Evolutionary conservation across 2,888 invertebrate genomes (phyloP), one percentile per base, ranked within the genome.

Genomic region (Amphimallon solstitiale): DNA sequence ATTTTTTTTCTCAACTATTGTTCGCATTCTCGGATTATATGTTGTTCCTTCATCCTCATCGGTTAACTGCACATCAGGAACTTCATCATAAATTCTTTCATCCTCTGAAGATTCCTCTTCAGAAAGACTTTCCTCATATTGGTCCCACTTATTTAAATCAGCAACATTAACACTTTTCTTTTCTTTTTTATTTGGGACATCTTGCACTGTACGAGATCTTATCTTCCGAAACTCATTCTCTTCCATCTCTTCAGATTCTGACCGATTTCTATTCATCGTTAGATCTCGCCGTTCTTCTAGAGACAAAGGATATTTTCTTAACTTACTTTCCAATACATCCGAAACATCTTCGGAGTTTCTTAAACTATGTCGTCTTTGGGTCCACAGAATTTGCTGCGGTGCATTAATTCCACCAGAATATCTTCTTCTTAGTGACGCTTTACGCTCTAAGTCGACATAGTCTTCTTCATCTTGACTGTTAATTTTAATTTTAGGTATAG

Each of bases 21-120:
- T 73, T 83, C 88, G 88, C 67, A 84, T 85, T 70, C 88, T 84
- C 0, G 91, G 91, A 80, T 90, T 89, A 77, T 91, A 91, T 0
- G 90, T 89, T 56, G 88, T 86, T 71, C 89, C 85, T 73, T 91
- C 90, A 34, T 86, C 86, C 19, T 81, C 81, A 66, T 75, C 71
- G 61, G 66, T 5, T 70, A 65, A 67, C 59, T 71, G 56, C 48
- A 68, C 56, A 49, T 66, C 59, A 66, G 56, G 72, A 12, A 71
- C 71, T 63, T 76, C 75, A 48, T 71, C 67, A 37, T 70, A 73
- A 23, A 69, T 68, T 54, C 75, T 73, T 67, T 81, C 81, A 64
- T 81, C 79, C 37, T 78, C 79, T 46, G 79, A 79, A 29, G 78
- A 77, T 65, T 78, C 79, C 52, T 78, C 75, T 48, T 80, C 80